phyloP scores from a whole-genome alignment of 1,140 invertebrate genomes.

The Zaprionus ornatus region DNA sequence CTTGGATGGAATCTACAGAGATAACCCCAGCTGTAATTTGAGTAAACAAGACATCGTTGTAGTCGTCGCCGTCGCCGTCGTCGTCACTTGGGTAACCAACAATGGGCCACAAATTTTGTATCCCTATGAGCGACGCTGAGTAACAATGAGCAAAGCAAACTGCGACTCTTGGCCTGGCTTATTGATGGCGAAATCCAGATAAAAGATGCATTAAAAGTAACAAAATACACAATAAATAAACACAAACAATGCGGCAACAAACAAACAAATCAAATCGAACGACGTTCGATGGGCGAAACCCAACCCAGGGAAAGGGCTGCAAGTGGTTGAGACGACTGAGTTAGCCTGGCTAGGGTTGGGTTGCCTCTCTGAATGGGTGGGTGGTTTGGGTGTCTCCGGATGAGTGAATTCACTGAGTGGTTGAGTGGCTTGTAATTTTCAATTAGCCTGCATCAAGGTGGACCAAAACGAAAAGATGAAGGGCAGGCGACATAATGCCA shows the following conservation, averaged over 20 bases:
- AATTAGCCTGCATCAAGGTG: constrained; percentile 72
- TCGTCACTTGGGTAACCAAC: constrained; percentile 61
- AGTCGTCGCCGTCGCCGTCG: neutral
- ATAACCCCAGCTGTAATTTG: constrained; percentile 74
- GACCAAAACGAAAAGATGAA: constrained; percentile 9
- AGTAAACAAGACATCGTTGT: constrained; percentile 70
- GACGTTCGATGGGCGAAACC: constrained; percentile 42
- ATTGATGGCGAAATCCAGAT: constrained; percentile 79
- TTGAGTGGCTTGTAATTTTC: constrained; percentile 70
- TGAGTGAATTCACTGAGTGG: constrained; percentile 18
- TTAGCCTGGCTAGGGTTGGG: neutral
- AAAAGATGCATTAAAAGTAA: constrained; percentile 82
- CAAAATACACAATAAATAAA: constrained; percentile 81
- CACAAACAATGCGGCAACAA: constrained; percentile 67
- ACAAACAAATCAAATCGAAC: constrained; percentile 80
- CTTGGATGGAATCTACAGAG: constrained; percentile 51
- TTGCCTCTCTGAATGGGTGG: constrained; percentile 11
- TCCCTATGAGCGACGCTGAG: constrained; percentile 57
- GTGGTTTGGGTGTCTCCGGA: neutral
- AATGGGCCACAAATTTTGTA: constrained; percentile 78
- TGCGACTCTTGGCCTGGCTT: constrained; percentile 44
- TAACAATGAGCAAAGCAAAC: constrained; percentile 25
- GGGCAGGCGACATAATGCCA: constrained; percentile 51
- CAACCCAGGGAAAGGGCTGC: neutral
- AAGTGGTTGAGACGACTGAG: neutral